These are phyloP conservation scores for Lethrus apterus DNA, from an alignment of 1,140 invertebrate species.

Conservation along the genomic window DNA sequence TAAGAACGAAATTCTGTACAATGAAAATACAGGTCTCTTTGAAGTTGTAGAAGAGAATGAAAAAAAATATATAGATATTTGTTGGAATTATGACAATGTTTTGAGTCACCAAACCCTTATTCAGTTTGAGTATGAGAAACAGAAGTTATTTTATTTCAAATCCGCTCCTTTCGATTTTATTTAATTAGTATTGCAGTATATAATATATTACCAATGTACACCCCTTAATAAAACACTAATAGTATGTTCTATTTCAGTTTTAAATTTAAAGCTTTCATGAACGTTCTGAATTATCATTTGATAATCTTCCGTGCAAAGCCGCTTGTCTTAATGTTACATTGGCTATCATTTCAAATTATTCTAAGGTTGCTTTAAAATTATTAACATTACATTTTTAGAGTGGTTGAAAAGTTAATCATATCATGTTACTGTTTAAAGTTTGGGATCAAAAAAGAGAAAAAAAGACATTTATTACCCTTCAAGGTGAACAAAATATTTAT, in stretches of 20 bases:
- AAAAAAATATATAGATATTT: background rate
- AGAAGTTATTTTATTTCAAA: conserved; percentile 13
- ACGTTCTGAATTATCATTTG: too few species aligned
- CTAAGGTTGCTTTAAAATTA: too few species aligned
- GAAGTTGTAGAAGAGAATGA: background rate
- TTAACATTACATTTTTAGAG: too few species aligned
- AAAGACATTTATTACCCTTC: background rate
- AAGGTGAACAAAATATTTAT: background rate
- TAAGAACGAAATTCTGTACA: background rate
- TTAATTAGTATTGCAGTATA: too few species aligned
- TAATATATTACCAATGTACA: too few species aligned
- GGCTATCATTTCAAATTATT: too few species aligned
- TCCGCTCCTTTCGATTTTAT: conserved; percentile 4
- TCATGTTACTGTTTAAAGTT: conserved; percentile 3
- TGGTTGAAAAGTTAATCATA: too few species aligned
- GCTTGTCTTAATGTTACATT: too few species aligned
- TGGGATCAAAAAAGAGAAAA: background rate
- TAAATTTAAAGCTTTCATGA: too few species aligned
- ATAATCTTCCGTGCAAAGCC: too few species aligned
- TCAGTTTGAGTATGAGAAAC: background rate
- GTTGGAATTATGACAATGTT: background rate
- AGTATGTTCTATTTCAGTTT: too few species aligned
- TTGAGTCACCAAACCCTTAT: background rate
- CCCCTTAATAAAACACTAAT: too few species aligned
- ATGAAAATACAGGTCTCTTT: background rate